Evolutionary conservation across 2,888 invertebrate genomes (phyloP).

Genomic region (Diarsia dahlii): DNA sequence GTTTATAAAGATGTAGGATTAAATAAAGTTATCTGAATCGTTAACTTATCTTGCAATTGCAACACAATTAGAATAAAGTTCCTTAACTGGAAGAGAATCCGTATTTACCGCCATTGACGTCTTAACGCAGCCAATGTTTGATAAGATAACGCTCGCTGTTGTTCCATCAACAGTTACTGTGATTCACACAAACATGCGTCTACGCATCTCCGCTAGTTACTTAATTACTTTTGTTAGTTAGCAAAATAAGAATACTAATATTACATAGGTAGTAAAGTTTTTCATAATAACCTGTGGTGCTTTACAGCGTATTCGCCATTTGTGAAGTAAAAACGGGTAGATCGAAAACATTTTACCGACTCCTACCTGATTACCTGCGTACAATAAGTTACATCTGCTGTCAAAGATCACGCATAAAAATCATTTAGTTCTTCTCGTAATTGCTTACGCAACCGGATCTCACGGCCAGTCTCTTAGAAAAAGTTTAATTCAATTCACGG

Average conservation of each 20-base stretch:
- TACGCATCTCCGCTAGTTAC: conserved; percentile 38
- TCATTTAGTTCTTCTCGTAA: conserved; percentile 53
- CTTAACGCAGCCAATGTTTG: conserved; percentile 38
- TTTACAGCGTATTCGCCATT: neutral
- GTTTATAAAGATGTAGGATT: conserved; percentile 1
- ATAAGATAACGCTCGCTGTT: conserved; percentile 38
- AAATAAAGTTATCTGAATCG: conserved; percentile 9
- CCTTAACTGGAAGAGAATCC: conserved; percentile 26
- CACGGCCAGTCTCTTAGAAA: conserved; percentile 74
- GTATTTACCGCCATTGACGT: conserved; percentile 57
- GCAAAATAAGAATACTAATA: conserved; percentile 29
- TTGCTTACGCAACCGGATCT: conserved; percentile 77
- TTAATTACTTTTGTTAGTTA: conserved; percentile 21
- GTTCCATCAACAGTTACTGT: conserved; percentile 3
- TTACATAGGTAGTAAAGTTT: neutral
- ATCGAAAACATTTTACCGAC: neutral
- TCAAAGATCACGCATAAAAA: conserved; percentile 60
- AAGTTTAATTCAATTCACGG: conserved; percentile 80
- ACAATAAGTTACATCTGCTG: conserved; percentile 43
- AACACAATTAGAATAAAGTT: conserved; percentile 50
- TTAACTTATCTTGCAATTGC: conserved; percentile 39
- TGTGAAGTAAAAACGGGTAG: conserved; percentile 24
- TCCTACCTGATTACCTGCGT: conserved; percentile 41
- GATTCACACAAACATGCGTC: conserved; percentile 37
- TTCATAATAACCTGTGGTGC: neutral